A percentile compares a stretch with the other conserved stretches of the same genome.
phyloP scores from a whole-genome alignment of 1,140 invertebrate species.

The Vollenhovia emeryi region DNA sequence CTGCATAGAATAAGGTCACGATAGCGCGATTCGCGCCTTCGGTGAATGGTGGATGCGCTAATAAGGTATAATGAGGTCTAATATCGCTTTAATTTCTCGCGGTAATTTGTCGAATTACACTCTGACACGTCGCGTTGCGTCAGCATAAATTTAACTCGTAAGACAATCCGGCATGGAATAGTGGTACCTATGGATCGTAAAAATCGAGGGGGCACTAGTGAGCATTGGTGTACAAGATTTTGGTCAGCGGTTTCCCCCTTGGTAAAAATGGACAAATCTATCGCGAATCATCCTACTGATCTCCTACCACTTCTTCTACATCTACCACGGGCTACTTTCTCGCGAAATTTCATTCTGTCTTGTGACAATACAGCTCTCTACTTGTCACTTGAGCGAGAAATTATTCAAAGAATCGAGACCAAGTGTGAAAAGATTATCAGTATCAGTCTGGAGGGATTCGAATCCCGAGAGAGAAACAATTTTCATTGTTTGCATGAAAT shows the following conservation, averaged over 20 bases:
- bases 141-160: conserved; percentile 3
- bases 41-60: neutral
- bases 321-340: conserved; percentile 9
- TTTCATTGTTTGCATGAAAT: neutral
- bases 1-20: too few relatives aligned
- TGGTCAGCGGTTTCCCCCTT: too few relatives aligned
- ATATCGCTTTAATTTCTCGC: conserved; percentile 12
- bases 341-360: neutral
- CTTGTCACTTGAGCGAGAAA: neutral
- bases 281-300: conserved; percentile 41
- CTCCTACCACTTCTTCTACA: conserved; percentile 9
- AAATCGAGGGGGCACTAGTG: too few relatives aligned
- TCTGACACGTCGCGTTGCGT: neutral
- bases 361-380: conserved; percentile 17
- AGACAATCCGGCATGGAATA: neutral
- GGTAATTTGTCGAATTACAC: neutral
- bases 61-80: neutral
- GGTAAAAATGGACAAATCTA: too few relatives aligned
- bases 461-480: neutral
- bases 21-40: neutral
- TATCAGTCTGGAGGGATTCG: neutral
- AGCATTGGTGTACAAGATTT: too few relatives aligned
- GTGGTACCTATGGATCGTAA: too few relatives aligned
- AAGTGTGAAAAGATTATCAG: too few relatives aligned
- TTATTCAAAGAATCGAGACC: neutral